Evolutionary conservation across 2,888 invertebrate genomes (phyloP).

Genomic region (Lasioglossum malachurum): DNA sequence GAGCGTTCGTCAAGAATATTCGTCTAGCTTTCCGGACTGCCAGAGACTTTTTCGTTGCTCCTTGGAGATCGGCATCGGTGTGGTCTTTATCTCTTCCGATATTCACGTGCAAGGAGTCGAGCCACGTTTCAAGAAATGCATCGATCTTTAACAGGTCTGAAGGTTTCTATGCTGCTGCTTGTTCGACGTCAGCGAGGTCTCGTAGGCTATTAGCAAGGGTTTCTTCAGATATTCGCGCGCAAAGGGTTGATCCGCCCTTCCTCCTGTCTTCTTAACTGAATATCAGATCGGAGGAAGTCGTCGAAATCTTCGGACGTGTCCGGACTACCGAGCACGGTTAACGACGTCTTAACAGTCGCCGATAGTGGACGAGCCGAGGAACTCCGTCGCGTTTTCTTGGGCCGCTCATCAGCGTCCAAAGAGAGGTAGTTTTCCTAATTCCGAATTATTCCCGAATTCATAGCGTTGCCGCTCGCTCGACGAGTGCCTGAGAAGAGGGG

Average conservation of each 20-base stretch:
- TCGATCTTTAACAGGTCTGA: not conserved
- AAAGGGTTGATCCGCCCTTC: not conserved
- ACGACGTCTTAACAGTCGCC: constrained; percentile 31
- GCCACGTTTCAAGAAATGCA: not conserved
- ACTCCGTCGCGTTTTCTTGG: constrained; percentile 19
- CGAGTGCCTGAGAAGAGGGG: constrained; percentile 23
- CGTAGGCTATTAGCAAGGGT: not conserved
- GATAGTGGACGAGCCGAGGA: constrained; percentile 40
- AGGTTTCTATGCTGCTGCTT: not conserved
- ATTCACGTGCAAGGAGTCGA: not conserved
- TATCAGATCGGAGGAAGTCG: constrained; percentile 7
- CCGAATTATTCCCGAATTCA: constrained; percentile 78
- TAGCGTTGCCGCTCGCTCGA: constrained; percentile 28
- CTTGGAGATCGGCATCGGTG: not conserved
- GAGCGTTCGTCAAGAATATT: not conserved
- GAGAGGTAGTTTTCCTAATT: constrained; percentile 65
- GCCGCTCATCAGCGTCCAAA: constrained; percentile 39
- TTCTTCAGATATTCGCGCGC: not conserved
- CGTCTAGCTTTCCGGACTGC: not conserved
- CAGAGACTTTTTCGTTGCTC: not conserved
- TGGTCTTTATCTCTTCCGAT: not conserved
- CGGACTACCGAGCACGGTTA: constrained; percentile 22
- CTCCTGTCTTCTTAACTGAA: not conserved
- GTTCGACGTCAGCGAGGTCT: not conserved
- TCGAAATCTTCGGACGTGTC: constrained; percentile 41